Evolutionary conservation across 1,140 invertebrate species (phyloP).

Genomic region (Apis cerana): DNA sequence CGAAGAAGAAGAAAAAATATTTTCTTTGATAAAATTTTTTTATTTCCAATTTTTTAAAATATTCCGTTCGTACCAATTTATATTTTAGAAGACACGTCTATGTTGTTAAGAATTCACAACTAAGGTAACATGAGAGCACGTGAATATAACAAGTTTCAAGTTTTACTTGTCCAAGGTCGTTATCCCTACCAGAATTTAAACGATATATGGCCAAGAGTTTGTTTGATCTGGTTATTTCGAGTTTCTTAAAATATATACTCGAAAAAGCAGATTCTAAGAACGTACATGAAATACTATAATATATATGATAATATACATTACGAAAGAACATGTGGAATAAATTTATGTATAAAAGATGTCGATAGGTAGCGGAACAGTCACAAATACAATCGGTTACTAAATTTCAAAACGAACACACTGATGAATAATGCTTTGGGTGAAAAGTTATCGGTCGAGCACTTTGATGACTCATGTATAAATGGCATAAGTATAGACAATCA

Average conservation of each 20-base stretch:
- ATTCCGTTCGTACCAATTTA: no score
- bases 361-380: neutral
- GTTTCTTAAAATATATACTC: neutral
- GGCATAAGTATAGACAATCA: neutral
- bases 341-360: neutral
- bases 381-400: neutral
- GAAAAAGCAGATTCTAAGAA: neutral
- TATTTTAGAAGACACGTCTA: neutral
- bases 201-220: neutral
- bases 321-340: neutral
- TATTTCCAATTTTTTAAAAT: no score
- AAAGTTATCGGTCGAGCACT: constrained; percentile 19
- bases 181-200: no score
- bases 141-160: neutral
- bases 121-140: neutral
- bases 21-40: no score
- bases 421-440: constrained; percentile 13
- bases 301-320: neutral
- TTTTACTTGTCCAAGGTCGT: neutral
- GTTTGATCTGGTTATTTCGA: neutral
- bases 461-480: constrained; percentile 17
- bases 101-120: neutral
- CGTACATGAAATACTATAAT: neutral
- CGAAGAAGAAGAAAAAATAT: no score
- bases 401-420: neutral